phyloP scores from a whole-genome alignment of 2,888 invertebrate genomes.

The Caradrina clavipalpis region DNA sequence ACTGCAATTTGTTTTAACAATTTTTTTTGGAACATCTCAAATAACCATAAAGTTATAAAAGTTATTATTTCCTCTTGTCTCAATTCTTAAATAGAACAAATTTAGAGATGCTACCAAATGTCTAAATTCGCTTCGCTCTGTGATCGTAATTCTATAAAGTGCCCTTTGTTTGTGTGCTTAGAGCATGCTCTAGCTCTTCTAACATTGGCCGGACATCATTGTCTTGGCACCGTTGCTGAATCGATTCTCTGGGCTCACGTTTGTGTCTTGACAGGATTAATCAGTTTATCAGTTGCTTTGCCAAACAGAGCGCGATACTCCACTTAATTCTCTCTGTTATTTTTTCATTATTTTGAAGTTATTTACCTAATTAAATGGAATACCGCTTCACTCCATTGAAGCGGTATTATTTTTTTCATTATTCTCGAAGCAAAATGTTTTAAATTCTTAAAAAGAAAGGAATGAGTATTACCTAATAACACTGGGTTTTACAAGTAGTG shows the following conservation, averaged over 20 bases:
- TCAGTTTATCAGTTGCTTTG: constrained; percentile 9
- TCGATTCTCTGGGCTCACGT: constrained; percentile 21
- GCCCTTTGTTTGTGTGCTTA: not conserved
- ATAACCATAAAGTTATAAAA: not conserved
- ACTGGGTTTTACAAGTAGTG: too few relatives aligned
- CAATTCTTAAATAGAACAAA: not conserved
- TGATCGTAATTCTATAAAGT: not conserved
- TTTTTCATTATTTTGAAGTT: too few relatives aligned
- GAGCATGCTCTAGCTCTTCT: not conserved
- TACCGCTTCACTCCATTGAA: too few relatives aligned
- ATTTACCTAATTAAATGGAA: too few relatives aligned
- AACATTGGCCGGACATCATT: not conserved
- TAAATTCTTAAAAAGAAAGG: too few relatives aligned
- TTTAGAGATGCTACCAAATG: not conserved
- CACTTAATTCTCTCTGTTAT: too few relatives aligned
- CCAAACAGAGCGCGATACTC: not conserved
- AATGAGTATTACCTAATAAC: too few relatives aligned
- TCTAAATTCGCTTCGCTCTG: not conserved
- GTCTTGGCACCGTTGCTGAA: constrained; percentile 20
- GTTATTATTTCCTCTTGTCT: not conserved
- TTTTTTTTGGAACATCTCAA: not conserved
- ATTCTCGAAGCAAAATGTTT: too few relatives aligned
- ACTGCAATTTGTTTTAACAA: too few relatives aligned
- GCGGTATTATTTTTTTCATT: too few relatives aligned
- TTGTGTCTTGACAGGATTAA: constrained; percentile 2